These are phyloP conservation scores for Leptoclinus maculatus DNA, from an alignment of 2,797 vertebrate genomes.

Conservation along the genomic window DNA sequence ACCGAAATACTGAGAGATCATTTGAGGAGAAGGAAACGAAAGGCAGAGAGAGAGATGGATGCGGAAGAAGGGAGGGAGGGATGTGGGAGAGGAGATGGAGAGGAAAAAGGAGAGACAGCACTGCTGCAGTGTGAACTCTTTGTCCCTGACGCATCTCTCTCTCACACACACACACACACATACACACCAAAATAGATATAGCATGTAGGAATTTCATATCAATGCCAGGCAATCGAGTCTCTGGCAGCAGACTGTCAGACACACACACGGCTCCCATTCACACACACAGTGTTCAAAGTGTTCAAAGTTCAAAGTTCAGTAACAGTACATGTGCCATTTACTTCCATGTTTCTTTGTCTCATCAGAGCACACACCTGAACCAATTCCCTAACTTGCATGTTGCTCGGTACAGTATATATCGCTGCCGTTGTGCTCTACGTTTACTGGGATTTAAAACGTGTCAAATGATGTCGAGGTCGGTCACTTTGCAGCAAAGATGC, in stretches of 20 bases:
- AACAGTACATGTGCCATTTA: neutral
- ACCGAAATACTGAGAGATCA: slow-evolving; percentile 49
- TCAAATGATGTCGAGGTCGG: neutral
- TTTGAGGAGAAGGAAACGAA: slow-evolving; percentile 50
- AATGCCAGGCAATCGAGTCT: slow-evolving; percentile 44
- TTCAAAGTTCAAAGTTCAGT: slow-evolving; percentile 27
- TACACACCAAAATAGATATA: slow-evolving; percentile 51
- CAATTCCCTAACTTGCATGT: neutral
- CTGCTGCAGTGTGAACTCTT: slow-evolving; percentile 74
- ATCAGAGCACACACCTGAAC: neutral
- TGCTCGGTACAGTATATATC: neutral
- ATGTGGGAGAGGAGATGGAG: slow-evolving; percentile 34
- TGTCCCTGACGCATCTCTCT: slow-evolving; percentile 63
- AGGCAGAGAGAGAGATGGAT: slow-evolving; percentile 21
- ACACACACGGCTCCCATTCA: neutral
- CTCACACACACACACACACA: slow-evolving; percentile 31
- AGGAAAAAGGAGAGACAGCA: slow-evolving; percentile 54
- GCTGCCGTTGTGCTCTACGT: neutral
- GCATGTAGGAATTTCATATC: slow-evolving; percentile 50
- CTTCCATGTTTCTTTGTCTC: slow-evolving; percentile 30
- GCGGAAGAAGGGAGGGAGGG: slow-evolving; percentile 31
- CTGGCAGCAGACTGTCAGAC: slow-evolving; percentile 39
- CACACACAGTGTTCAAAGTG: neutral
- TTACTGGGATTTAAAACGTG: neutral
- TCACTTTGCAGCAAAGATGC: neutral